Conservation (phyloP, 2,797 vertebrate genomes). For the Falco columbarius region DNA sequence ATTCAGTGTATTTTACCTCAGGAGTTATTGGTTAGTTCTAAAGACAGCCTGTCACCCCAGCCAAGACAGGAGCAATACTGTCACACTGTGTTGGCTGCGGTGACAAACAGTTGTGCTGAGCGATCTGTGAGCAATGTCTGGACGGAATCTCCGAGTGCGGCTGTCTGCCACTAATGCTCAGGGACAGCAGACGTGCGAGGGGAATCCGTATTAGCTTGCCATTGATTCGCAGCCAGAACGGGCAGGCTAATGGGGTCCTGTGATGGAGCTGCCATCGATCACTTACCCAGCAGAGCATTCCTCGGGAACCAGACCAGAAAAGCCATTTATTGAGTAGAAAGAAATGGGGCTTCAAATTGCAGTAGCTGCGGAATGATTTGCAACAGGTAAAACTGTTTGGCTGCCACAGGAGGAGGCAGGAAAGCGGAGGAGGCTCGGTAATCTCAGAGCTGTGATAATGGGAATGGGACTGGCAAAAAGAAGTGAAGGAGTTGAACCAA, state of each 20-base stretch:
- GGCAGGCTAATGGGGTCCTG: not conserved
- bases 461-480: not conserved
- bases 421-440: rapidly evolving
- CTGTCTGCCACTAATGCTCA: rapidly evolving
- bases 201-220: not conserved
- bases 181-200: rapidly evolving
- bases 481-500: not conserved
- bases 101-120: not conserved
- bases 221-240: not conserved
- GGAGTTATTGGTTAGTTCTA: not conserved
- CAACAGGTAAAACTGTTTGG: not conserved
- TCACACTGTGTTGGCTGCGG: rapidly evolving
- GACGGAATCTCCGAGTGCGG: rapidly evolving
- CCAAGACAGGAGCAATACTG: not conserved
- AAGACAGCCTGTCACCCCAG: not conserved
- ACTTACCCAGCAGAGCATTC: not conserved
- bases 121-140: not conserved
- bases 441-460: not conserved
- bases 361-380: not conserved
- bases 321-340: not conserved
- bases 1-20: not conserved
- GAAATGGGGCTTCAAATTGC: not conserved
- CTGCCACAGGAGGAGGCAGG: not conserved
- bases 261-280: not conserved
- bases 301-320: not conserved